Evolutionary conservation across 2,888 invertebrate species (phyloP), one percentile per base, ranked within the genome.

Genomic region (Agrilus cyanescens): DNA sequence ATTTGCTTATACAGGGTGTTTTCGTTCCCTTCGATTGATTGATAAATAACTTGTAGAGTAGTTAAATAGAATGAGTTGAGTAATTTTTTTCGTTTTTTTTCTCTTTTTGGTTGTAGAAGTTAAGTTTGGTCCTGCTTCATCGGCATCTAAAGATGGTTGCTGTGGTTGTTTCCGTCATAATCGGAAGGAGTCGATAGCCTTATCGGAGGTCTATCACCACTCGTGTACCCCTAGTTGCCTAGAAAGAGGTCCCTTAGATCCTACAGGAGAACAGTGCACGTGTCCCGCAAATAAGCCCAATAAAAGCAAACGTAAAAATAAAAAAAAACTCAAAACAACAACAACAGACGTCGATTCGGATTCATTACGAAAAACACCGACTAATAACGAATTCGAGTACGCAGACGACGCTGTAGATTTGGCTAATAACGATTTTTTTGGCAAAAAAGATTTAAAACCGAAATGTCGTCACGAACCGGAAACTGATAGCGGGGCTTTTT

Each of bases 161-260:
- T 67, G 67, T 50, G 65, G 63, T 43, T 67, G 67, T 54, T 66
- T 65, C 57, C 64, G 62, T 60, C 59, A 65, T 54, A 55, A 54
- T 50, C 65, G 62, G 50, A 61, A 64, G 46, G 66, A 63, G 50
- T 65, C 66, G 51, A 53, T 65, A 29, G 58, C 60, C 4, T 57
- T 66, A 69, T 74, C 78, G 41, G 78, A 78, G 59, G 69, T 79
- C 57, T 78, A 76, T 66, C 68, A 71, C 56, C 70, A 72, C 38
- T 61, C 54, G 34, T 64, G 65, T 50, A 46, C 56, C 15, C 56
- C 65, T 33, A 57, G 56, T 45, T 63, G 67, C 49, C 59, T 61
- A 49, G 58, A 59, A 55, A 62, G 63, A 51, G 63, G 61, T 46
- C 66, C 65, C 45, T 52, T 63, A 49, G 65, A 67, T 6, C 65